Evolutionary conservation across 37 sponge, comb jelly and placozoan species (phyloP), one percentile per base, ranked within the genome.

Genomic region (Cliona cf. orientalis): DNA sequence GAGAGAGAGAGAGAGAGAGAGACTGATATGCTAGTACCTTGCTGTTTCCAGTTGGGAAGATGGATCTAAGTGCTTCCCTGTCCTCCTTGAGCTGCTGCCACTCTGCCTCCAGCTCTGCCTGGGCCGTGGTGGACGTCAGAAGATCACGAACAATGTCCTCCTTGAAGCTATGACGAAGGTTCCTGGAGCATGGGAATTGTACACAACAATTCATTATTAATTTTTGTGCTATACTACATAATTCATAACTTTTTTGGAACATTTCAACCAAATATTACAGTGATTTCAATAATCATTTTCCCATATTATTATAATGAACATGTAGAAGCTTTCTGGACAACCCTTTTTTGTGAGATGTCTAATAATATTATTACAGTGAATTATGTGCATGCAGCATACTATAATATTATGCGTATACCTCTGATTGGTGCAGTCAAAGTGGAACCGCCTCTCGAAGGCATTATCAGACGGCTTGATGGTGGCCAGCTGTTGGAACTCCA

Each of bases 401-500:
- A n/a, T n/a, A n/a, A n/a, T n/a, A n/a, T n/a, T n/a, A n/a, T n/a
- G n/a, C n/a, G n/a, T n/a, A n/a, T n/a, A 95, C 99, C 92, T 87
- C 79, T 93, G 92, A 43, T 93, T 90, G 29, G 85, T 86, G 82
- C 68, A 80, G 72, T 96, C 95, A 71, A 99, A 92, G 55, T 91
- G 71, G 88, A 95, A 99, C 60, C 72, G 65, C 37, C 88, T 84
- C 42, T 97, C 75, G 61, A 99, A 99, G 29, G 91, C 86, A 53
- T 78, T 58, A 74, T 96, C 43, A 1, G 93, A 87, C 0, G 95
- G 91, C 32, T 91, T 92, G 79, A 97, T 85, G 41, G 89, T 94
- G 32, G 93, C 87, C 58, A 99, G 78, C 60, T 83, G 80, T 74
- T 99, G 99, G 72, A 92, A 97, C 90, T 99, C 99, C 89, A 99